Conservation (phyloP, 2,888 invertebrate genomes). For the Himalopsyche tibetana region DNA sequence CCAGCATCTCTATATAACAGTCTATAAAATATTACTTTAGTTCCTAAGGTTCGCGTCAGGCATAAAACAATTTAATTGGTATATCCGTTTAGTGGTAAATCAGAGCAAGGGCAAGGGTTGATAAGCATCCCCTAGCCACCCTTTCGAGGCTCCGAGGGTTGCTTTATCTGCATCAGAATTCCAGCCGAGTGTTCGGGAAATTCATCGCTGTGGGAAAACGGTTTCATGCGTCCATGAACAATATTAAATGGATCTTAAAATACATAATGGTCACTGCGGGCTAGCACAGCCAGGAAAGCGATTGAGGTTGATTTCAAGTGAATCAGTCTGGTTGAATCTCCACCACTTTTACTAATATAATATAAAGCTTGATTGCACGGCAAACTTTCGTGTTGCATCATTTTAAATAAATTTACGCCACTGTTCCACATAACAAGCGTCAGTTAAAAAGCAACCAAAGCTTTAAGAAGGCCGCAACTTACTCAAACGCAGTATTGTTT, state of each 20-base stretch:
- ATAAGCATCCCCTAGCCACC: slow-evolving; percentile 39
- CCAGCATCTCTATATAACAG: background rate
- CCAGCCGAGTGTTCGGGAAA: slow-evolving; percentile 37
- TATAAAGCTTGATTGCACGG: too few relatives aligned
- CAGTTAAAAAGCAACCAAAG: too few relatives aligned
- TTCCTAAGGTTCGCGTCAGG: background rate
- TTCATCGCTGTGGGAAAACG: slow-evolving; percentile 35
- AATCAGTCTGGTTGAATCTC: too few relatives aligned
- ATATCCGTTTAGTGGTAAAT: slow-evolving; percentile 43
- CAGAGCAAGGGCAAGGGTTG: slow-evolving; percentile 38
- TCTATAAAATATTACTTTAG: slow-evolving; percentile 23
- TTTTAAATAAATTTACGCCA: too few relatives aligned
- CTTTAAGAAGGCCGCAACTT: too few relatives aligned
- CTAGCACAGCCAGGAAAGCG: too few relatives aligned
- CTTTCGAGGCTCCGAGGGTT: slow-evolving; percentile 22
- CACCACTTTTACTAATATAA: too few relatives aligned
- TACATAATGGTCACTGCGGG: background rate
- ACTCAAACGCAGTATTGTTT: too few relatives aligned
- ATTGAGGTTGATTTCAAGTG: too few relatives aligned
- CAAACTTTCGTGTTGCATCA: too few relatives aligned
- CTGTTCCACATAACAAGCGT: too few relatives aligned
- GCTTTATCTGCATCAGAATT: slow-evolving; percentile 42
- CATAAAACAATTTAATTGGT: slow-evolving; percentile 43
- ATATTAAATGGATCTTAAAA: slow-evolving; percentile 38
- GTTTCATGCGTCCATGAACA: slow-evolving; percentile 34